phyloP scores from a whole-genome alignment of 1,140 invertebrate species.

The Cyclargus thomasi region DNA sequence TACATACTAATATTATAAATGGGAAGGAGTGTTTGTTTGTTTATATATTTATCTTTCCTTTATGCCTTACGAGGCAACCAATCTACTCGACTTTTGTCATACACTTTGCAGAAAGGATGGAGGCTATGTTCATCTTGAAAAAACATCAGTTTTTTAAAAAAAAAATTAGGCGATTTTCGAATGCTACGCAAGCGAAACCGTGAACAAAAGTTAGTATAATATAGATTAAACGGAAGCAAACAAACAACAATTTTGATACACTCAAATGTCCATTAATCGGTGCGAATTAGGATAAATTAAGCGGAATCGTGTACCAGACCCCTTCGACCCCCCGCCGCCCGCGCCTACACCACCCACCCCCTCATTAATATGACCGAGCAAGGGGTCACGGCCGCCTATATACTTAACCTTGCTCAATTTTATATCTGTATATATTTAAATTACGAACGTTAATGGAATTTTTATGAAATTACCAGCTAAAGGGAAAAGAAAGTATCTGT shows the following conservation, averaged over 20 bases:
- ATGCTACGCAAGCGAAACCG: no score
- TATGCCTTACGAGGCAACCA: no score
- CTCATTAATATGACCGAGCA: slow-evolving; percentile 46
- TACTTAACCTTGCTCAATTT: slow-evolving; percentile 17
- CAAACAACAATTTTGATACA: neutral
- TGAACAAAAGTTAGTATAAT: neutral
- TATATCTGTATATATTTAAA: neutral
- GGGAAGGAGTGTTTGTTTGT: no score
- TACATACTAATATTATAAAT: no score
- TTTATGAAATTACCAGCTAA: neutral
- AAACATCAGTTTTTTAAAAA: no score
- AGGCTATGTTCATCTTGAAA: no score
- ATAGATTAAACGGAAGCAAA: neutral
- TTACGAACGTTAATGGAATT: neutral
- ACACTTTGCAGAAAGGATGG: no score
- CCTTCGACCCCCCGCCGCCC: slow-evolving; percentile 27
- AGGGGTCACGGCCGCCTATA: slow-evolving; percentile 53
- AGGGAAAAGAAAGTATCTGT: no score
- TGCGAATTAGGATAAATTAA: neutral
- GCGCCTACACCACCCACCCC: slow-evolving; percentile 31
- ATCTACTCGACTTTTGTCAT: no score
- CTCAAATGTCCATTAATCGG: neutral
- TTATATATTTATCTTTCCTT: no score
- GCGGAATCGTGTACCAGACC: neutral
- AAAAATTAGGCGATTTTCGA: no score